Evolutionary conservation across 2,113 vertebrate species (phyloP), one percentile per base, ranked within the genome.

Genomic region (Oryzias javanicus): DNA sequence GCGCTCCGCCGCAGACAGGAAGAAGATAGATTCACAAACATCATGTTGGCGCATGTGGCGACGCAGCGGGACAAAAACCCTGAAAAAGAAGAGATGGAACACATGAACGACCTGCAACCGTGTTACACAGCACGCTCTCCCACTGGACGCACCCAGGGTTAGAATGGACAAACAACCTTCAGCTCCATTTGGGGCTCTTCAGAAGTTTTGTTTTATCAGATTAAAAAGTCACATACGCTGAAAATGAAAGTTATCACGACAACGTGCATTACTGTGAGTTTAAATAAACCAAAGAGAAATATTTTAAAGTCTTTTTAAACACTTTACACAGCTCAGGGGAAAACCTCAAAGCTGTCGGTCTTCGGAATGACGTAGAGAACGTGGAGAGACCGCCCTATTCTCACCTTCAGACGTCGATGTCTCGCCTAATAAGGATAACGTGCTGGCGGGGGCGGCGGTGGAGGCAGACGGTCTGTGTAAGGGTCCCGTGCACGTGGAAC

Each of bases 401-500:
- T 92, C 91, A 92, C 91, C 92, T 92, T 88, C 72, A 87, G 78
- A 81, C 74, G 85, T n/a, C 40, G 55, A 59, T 19, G 64, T 71
- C 69, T 80, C 48, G 72, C 60, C 88, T 91, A 93, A 89, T 92
- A 92, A 75, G 85, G 69, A 69, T 89, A 93, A 89, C 89, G 91
- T 69, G 86, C 69, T 69, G 91, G 86, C 46, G 90, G 91, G 14
- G 91, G 91, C 60, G 90, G 91, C 15, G 91, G 91, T 58, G 90
- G 91, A 45, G 89, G 95, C 64, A 92, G 87, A 72, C 93, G 92
- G 14, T 96, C 95, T 61, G 82, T 79, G 78, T 94, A 96, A 79
- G 92, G 92, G 79, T 97, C 95, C 86, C 94, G 91, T 83, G 88
- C 53, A 56, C 95, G 94, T 84, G 94, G 93, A 90, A 93, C 80